Conservation (phyloP, 1,140 invertebrate genomes). For the Pachyrhynchus sulphureomaculatus region DNA sequence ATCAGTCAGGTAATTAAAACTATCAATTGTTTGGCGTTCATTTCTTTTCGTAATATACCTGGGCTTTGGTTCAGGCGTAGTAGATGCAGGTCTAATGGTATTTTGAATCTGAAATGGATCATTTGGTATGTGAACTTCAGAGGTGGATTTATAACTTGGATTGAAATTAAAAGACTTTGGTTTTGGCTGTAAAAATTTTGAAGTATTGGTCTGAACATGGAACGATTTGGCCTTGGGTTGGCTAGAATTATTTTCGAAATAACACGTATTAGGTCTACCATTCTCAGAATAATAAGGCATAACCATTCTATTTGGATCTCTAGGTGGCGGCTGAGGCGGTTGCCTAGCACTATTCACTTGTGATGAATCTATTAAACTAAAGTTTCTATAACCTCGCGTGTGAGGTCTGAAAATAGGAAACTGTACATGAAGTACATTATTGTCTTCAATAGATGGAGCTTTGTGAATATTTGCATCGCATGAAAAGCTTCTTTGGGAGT, state of each 20-base stretch:
- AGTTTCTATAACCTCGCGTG: conserved; percentile 36
- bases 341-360: conserved; percentile 32
- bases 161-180: conserved; percentile 37
- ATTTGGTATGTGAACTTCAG: conserved; percentile 57
- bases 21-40: conserved; percentile 31
- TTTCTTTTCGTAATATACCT: conserved; percentile 32
- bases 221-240: conserved; percentile 32
- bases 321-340: conserved; percentile 67
- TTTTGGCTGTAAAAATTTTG: conserved; percentile 20
- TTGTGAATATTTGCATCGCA: conserved; percentile 48
- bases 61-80: conserved; percentile 54
- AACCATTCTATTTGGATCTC: conserved; percentile 64
- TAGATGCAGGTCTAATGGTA: conserved; percentile 57
- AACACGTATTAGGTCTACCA: conserved; percentile 56
- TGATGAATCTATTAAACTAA: conserved; percentile 40
- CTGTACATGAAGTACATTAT: conserved; percentile 41
- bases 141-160: conserved; percentile 53
- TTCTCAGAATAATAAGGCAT: conserved; percentile 54
- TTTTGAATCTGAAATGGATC: conserved; percentile 35
- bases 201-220: background rate
- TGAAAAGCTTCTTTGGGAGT: conserved; percentile 44
- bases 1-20: conserved; percentile 66
- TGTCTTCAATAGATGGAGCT: conserved; percentile 35
- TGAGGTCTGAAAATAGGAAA: conserved; percentile 42
- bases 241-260: conserved; percentile 48